phyloP scores from a whole-genome alignment of 2,888 invertebrate species.

The Caenorhabditis sinica region DNA sequence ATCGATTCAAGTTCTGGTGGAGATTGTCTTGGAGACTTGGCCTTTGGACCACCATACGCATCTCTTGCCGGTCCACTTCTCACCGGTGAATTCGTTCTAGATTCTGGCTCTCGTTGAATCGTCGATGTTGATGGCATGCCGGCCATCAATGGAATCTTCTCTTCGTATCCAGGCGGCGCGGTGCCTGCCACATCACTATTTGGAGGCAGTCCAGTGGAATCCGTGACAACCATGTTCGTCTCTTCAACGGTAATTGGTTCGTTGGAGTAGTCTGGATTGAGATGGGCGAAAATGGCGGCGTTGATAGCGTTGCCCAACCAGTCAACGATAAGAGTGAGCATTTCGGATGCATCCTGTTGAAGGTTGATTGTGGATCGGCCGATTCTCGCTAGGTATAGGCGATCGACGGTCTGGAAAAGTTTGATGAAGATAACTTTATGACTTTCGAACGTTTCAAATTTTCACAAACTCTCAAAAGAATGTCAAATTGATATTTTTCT shows the following conservation, averaged over 20 bases:
- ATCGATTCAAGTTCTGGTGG: not conserved
- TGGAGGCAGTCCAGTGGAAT: conserved; percentile 24
- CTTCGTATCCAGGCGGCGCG: conserved; percentile 31
- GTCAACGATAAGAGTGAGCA: conserved; percentile 49
- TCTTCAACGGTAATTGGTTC: not conserved
- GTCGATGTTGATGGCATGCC: not conserved
- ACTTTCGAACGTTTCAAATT: no score
- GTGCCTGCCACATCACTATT: conserved; percentile 48
- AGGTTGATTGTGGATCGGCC: conserved; percentile 32
- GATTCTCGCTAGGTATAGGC: not conserved
- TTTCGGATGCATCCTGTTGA: conserved; percentile 68
- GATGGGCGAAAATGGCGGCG: conserved; percentile 3
- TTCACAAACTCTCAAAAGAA: no score
- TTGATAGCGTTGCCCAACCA: conserved; percentile 57
- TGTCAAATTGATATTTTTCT: no score
- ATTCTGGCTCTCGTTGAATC: not conserved
- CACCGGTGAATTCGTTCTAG: conserved; percentile 26
- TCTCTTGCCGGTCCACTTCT: not conserved
- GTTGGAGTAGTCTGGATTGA: not conserved
- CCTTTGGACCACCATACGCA: not conserved
- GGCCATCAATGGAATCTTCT: not conserved
- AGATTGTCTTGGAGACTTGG: not conserved
- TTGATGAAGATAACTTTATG: no score
- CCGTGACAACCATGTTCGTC: conserved; percentile 22
- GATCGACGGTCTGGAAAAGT: conserved; percentile 29